Percentiles rank a stretch among this genome's conserved stretches.
Conservation (phyloP, 2,888 invertebrate species). For the Pachycephus smyrnensis region DNA sequence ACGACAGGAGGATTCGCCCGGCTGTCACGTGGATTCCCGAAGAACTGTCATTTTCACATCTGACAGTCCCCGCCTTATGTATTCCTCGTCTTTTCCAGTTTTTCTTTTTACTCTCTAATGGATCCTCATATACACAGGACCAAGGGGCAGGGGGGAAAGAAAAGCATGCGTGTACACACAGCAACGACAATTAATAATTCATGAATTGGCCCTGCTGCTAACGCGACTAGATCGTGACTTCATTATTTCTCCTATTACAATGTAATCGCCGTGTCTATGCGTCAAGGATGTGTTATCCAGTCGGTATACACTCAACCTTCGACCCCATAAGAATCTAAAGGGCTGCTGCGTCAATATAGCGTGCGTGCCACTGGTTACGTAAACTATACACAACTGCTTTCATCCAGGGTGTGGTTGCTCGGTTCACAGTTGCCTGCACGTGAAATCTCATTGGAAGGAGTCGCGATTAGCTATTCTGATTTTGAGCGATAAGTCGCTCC, state of each 20-base stretch:
- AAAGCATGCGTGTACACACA: neutral
- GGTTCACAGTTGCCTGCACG: neutral
- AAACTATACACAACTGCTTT: neutral
- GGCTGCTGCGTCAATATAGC: neutral
- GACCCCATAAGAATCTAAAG: neutral
- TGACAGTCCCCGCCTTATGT: neutral
- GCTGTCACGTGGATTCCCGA: neutral
- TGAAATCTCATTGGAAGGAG: constrained; percentile 35
- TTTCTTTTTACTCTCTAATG: neutral
- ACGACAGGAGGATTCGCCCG: neutral
- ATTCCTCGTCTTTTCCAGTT: neutral
- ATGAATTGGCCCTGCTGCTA: neutral
- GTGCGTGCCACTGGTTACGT: neutral
- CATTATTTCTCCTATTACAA: constrained; percentile 23
- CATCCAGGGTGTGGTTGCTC: neutral
- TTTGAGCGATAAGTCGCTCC: constrained; percentile 46
- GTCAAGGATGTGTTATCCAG: neutral
- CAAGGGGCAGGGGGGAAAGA: neutral
- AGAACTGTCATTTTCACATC: neutral
- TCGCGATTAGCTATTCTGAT: constrained; percentile 58
- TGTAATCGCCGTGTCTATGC: constrained; percentile 17
- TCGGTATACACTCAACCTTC: neutral
- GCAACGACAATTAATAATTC: neutral
- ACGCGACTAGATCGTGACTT: constrained; percentile 20
- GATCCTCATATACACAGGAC: neutral